Base-by-base conservation (phyloP, 1,140 invertebrate species). In the Bombus sylvicola region DNA sequence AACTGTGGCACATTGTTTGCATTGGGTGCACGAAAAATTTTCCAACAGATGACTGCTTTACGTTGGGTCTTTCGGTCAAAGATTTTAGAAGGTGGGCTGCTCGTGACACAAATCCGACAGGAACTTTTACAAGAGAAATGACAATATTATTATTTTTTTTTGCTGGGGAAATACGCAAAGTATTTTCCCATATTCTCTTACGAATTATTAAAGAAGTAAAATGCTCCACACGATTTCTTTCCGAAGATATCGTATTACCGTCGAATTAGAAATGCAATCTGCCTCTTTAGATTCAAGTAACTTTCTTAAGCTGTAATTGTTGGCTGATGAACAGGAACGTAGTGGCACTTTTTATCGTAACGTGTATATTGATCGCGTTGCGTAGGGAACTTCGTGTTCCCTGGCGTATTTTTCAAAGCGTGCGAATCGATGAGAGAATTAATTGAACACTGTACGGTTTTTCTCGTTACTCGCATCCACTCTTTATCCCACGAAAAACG, bases 161-260 rank as follows among this genome's bases (percentile, higher is more conserved):
- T 4, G 25, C 25, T 28, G 1, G 28, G 4, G 4, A 62, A 13
- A 28, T n/a, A 13, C 12, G 57, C 25, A 59, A 12, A n/a, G 12
- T 62, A 1, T 47, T 6, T 18, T 22, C 18, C 18, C 18, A 6
- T 5, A 5, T 53, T 53, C 5, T 18, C 47, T 22, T 22, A 0
- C 18, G 18, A 22, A 53, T 53, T 22, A 2, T 18, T 6, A 53
- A 53, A 53, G 47, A 53, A 53, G 47, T 53, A 53, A 53, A 22
- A 53, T 8, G 0, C 47, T 8, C 0, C 6, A 8, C 47, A 0
- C 6, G 1, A 53, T 53, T 53, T 53, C 18, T 6, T 53, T 8
- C 18, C 47, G 1, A 2, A 53, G 1, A 22, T 53, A 53, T 53
- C 47, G 18, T 18, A 18, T 18, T 6, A 47, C 13, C 5, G 43